Base-by-base conservation (phyloP, 2,888 invertebrate genomes). In the Sericinus montela region DNA sequence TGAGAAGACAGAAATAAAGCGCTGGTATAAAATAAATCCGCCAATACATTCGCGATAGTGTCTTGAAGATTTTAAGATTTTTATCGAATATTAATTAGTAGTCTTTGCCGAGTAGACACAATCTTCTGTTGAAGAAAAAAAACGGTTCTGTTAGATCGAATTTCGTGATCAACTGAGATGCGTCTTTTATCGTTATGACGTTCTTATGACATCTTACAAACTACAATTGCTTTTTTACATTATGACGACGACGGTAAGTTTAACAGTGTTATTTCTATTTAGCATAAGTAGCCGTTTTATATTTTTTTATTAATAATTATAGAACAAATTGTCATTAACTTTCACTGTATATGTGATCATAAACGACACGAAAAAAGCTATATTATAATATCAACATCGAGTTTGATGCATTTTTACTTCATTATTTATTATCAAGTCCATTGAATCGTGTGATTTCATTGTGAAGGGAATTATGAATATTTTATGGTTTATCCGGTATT, bases 401-500 rank as follows among this genome's bases (percentile, higher is more conserved):
- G 35, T 23, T 13, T 45, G 41, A 36, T 48, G 35, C 9, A 36
- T 62, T 59, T 57, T 55, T 57, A 56, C 52, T 52, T 62, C 55
- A 58, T 58, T 58, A 61, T 62, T 64, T 63, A 30, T 30, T 30
- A 53, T 55, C 54, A 58, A 63, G 58, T 54, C 51, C 60, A 75
- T 80, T 80, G 75, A 65, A 76, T 63, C 64, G 57, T 57, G 67
- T 67, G 64, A 63, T 68, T 59, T 60, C 56, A 67, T 73, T 72
- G 65, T 69, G 56, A 55, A 50, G 52, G 48, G 62, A 64, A 68
- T 67, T 73, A 81, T 84, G 77, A 83, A 84, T 85, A 82, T 82
- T 80, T 79, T 73, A 80, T 69, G 66, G 72, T 60, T 75, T 72
- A 72, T 75, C 65, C 62, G 63, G 57, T 75, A 69, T 78, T 72